A percentile compares a stretch with the other conserved stretches of the same genome.
These are phyloP conservation scores for Ephydatia muelleri DNA, from an alignment of 37 sponge, comb jelly and placozoan species.

Conservation along the genomic window DNA sequence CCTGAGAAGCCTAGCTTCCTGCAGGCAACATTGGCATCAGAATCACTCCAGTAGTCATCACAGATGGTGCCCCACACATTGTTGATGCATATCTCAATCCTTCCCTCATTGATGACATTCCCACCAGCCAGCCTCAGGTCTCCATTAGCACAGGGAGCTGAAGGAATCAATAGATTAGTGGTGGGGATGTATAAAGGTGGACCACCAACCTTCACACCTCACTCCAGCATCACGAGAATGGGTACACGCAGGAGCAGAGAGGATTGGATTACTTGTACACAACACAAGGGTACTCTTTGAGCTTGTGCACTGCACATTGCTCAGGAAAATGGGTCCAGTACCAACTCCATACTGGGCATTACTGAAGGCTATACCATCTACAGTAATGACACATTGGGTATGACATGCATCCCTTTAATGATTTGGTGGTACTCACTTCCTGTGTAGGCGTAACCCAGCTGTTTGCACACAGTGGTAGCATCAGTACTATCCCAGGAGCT, in stretches of 20 bases:
- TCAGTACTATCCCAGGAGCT: slow-evolving; percentile 16
- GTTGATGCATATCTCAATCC: slow-evolving; percentile 21
- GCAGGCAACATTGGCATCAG: slow-evolving; percentile 12
- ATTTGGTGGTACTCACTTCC: slow-evolving; percentile 1
- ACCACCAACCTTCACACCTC: background rate
- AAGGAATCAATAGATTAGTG: too few relatives aligned
- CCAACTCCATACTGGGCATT: too few relatives aligned
- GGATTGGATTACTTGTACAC: too few relatives aligned
- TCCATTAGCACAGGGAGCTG: slow-evolving; percentile 3
- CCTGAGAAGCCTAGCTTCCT: background rate
- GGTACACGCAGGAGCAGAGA: background rate
- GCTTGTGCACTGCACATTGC: too few relatives aligned
- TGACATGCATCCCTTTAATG: too few relatives aligned
- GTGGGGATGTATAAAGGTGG: background rate
- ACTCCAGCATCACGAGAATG: background rate
- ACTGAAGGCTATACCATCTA: too few relatives aligned
- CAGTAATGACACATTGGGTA: background rate
- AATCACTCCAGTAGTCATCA: slow-evolving; percentile 12
- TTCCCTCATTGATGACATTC: slow-evolving; percentile 14
- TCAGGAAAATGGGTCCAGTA: too few relatives aligned
- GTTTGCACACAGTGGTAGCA: slow-evolving; percentile 18
- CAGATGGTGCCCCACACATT: slow-evolving; percentile 30
- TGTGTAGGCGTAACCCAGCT: slow-evolving; percentile 20
- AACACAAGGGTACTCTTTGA: too few relatives aligned
- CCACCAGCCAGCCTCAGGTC: slow-evolving; percentile 13